Evolutionary conservation across 2,888 invertebrate genomes (phyloP).

Genomic region (Athrips mouffetella): DNA sequence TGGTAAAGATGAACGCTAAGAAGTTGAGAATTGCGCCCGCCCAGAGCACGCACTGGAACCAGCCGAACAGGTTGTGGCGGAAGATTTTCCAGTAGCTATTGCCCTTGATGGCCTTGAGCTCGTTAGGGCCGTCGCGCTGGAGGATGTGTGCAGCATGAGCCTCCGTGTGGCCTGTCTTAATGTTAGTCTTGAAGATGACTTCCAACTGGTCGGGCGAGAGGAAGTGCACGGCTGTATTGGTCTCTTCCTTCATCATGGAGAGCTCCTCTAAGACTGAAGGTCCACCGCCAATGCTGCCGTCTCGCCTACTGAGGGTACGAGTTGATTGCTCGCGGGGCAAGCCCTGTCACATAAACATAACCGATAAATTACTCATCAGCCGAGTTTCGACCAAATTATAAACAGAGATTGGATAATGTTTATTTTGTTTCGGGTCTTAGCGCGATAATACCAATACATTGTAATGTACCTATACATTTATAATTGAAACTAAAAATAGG

Average conservation of each 20-base stretch:
- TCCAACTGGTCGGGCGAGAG: conserved; percentile 61
- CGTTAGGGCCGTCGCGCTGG: conserved; percentile 79
- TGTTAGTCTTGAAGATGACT: conserved; percentile 62
- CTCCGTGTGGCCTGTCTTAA: conserved; percentile 72
- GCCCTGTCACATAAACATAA: too few species aligned
- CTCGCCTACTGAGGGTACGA: too few species aligned
- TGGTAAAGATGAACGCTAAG: conserved; percentile 70
- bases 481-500: too few species aligned
- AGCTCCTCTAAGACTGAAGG: too few species aligned
- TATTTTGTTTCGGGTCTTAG: too few species aligned
- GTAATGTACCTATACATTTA: too few species aligned
- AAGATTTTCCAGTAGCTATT: conserved; percentile 82
- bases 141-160: conserved; percentile 73
- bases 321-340: too few species aligned
- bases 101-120: conserved; percentile 76
- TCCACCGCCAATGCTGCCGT: too few species aligned
- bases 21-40: conserved; percentile 80
- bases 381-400: too few species aligned
- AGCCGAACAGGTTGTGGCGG: conserved; percentile 82
- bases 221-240: conserved; percentile 65
- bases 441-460: too few species aligned
- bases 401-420: too few species aligned
- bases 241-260: conserved; percentile 56
- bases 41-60: conserved; percentile 85
- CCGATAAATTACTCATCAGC: too few species aligned